Base-by-base conservation (phyloP, 2,797 vertebrate species). In the Eulemur mongoz region DNA sequence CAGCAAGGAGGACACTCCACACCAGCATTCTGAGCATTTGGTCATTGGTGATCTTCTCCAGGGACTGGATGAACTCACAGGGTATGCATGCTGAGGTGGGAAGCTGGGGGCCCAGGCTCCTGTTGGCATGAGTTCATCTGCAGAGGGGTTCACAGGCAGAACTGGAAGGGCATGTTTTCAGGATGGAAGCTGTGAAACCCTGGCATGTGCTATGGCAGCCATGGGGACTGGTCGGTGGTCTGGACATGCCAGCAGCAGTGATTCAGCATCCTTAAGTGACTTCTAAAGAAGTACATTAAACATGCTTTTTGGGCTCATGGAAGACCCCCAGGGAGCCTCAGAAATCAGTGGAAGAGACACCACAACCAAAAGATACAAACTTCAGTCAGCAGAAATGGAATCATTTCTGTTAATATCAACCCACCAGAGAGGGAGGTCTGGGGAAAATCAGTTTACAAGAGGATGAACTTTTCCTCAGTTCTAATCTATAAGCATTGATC, bases 401-500 rank as follows among this genome's bases (percentile, higher is more conserved):
- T 59, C 3, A 82, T 59, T 95, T 89, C 75, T 93, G 52, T 90
- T 87, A 18, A 57, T 91, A 50, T 89, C 65, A 69, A 54, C 63
- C 52, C 59, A 78, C 67, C 69, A 79, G 84, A 84, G 35, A 93
- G 22, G n/a, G n/a, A 91, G 35, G 32, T 70, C 65, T 87, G 5
- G 45, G 67, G 40, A 45, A 97, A 97, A 92, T 67, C 89, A 81
- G 15, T 94, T 93, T 84, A 94, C 54, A 91, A 95, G 67, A 76
- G 12, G 40, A 84, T 30, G 75, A 81, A 59, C 50, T 94, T 96
- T 95, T 84, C 65, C 59, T 84, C 38, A 57, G 75, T 78, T 96
- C 61, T 91, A 92, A 96, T 97, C 93, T 95, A 93, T 97, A 96
- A 89, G 70, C 94, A 96, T 95, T 87, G 97, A 97, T 96, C 3